These are phyloP conservation scores for Pristionchus exspectatus DNA, from an alignment of 2,888 invertebrate genomes.

Conservation along the genomic window DNA sequence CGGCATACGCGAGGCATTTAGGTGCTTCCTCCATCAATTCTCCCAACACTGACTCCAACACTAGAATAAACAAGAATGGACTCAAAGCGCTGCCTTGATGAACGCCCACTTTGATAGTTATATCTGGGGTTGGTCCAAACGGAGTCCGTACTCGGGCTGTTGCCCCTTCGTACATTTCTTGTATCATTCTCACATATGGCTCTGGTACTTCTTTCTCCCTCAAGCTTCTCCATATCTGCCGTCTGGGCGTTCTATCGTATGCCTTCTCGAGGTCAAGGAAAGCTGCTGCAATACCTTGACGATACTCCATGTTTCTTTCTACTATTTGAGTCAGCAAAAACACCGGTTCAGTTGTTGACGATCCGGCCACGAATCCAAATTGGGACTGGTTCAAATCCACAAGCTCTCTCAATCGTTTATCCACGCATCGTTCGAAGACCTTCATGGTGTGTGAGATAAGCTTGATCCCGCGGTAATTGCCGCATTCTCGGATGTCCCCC, in stretches of 20 bases:
- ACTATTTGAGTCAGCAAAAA: neutral
- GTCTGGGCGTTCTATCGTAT: too few relatives aligned
- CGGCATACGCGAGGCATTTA: conserved; percentile 4
- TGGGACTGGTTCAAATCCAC: neutral
- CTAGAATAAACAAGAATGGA: neutral
- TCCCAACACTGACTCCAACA: neutral
- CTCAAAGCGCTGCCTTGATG: conserved; percentile 1
- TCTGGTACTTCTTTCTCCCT: neutral
- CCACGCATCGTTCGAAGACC: neutral
- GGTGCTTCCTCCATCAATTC: conserved; percentile 14
- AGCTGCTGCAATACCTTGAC: neutral
- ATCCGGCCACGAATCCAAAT: neutral
- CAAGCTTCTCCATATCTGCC: too few relatives aligned
- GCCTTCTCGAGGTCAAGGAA: neutral
- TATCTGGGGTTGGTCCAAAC: neutral
- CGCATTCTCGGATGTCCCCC: too few relatives aligned
- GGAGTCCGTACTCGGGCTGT: neutral
- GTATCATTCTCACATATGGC: too few relatives aligned
- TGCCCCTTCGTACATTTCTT: conserved; percentile 4
- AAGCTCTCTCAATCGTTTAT: conserved; percentile 8
- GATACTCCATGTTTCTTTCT: neutral
- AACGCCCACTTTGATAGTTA: neutral
- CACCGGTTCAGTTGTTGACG: neutral
- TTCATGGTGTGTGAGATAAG: conserved; percentile 34
- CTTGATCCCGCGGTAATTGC: conserved; percentile 20